Base-by-base conservation (phyloP, 1,140 invertebrate genomes). In the Euura lappo region DNA sequence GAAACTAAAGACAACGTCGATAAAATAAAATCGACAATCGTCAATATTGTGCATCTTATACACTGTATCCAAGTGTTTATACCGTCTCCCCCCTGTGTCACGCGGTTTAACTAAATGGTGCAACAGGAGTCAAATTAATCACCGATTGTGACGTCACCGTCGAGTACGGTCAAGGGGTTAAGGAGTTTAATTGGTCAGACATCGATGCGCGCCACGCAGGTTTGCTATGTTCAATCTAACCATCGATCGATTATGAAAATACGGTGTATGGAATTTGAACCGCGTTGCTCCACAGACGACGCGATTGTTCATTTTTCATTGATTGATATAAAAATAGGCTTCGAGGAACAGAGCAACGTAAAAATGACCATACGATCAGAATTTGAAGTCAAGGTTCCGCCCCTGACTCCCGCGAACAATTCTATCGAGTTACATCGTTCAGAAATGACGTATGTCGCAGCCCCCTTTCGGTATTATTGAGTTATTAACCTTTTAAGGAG, bases 101-200 rank as follows among this genome's bases (percentile, higher is more conserved):
- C 28, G 28, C 28, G 28, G 28, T 28, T 28, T 28, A 28, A 28
- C 28, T 28, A 28, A 75, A 42, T 65, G 42, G 75, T 70, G 72
- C 71, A 66, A 74, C 72, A 71, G 51, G 65, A 76, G 72, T 76
- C 42, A 71, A 78, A 76, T 75, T 71, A 45, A 71, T 74, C 66
- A 11, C 8, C 69, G 66, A 74, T 78, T 60, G 71, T 78, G 74
- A 78, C 77, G 78, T 79, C 75, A 76, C 68, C 51, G 65, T 75
- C 5, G 68, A 46, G 70, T 28, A 28, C 28, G 28, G 28, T 69
- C 47, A 76, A 76, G 71, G 28, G 68, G 75, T 76, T 74, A 76
- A 76, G 72, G 72, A 60, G 51, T 60, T n/a, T 60, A 60, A 60
- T 60, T 60, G 51, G 51, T 60, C 51, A 60, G 51, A 60, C 51